These are phyloP conservation scores for Xylocampa areola DNA, from an alignment of 2,888 invertebrate genomes.

Conservation along the genomic window DNA sequence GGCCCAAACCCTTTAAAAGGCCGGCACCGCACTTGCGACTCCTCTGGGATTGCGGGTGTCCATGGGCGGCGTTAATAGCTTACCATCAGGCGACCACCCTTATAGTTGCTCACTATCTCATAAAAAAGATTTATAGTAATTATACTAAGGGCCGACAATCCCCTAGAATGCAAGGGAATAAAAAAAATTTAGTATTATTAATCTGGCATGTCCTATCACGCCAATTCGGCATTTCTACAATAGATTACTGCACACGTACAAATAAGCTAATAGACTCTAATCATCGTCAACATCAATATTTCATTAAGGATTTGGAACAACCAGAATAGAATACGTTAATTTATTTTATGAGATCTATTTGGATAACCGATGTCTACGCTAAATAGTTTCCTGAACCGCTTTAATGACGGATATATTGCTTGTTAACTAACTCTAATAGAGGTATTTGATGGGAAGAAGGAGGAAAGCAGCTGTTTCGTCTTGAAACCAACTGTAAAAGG, in stretches of 20 bases:
- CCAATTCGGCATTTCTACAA: not conserved
- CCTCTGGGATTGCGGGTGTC: too few relatives aligned
- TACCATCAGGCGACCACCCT: too few relatives aligned
- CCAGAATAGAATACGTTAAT: not conserved
- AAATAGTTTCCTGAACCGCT: slow-evolving; percentile 4
- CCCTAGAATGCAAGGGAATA: too few relatives aligned
- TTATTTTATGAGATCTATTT: slow-evolving; percentile 10
- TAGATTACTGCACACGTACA: not conserved
- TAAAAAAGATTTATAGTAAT: too few relatives aligned
- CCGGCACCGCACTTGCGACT: too few relatives aligned
- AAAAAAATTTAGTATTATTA: too few relatives aligned
- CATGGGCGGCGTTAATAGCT: too few relatives aligned
- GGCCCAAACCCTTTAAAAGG: too few relatives aligned
- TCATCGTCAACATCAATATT: slow-evolving; percentile 4
- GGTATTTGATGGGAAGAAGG: not conserved
- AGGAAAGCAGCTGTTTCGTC: not conserved
- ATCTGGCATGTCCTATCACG: too few relatives aligned
- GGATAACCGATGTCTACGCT: not conserved
- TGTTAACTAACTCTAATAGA: slow-evolving; percentile 4
- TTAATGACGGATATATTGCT: slow-evolving; percentile 4
- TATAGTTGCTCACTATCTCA: too few relatives aligned
- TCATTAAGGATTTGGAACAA: slow-evolving; percentile 14
- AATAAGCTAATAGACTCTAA: slow-evolving; percentile 1
- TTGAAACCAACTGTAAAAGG: too few relatives aligned
- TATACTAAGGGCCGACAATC: too few relatives aligned